Evolutionary conservation across 30 jellyfish, hydroid and myxozoan species (phyloP).

Genomic region (Aurelia sp.): DNA sequence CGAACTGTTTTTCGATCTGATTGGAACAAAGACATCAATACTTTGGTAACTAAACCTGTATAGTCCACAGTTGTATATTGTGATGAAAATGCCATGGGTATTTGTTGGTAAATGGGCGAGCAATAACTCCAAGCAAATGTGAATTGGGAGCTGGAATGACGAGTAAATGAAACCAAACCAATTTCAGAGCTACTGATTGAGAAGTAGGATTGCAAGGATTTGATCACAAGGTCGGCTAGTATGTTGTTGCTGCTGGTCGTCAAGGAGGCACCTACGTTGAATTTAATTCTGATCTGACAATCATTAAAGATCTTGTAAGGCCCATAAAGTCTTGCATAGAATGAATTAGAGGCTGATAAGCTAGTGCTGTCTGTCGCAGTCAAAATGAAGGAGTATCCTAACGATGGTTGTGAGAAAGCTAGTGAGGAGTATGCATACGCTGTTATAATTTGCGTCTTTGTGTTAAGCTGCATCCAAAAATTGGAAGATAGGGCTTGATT

Average conservation of each 20-base stretch:
- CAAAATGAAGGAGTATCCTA: constrained; percentile 54
- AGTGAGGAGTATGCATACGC: constrained; percentile 57
- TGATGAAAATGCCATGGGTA: constrained; percentile 17
- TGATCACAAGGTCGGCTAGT: constrained; percentile 5
- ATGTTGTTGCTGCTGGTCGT: constrained; percentile 5
- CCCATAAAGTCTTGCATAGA: constrained; percentile 62
- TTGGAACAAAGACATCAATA: constrained; percentile 61
- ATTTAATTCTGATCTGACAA: constrained; percentile 57
- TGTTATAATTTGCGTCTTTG: constrained; percentile 57
- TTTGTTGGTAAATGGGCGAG: constrained; percentile 31
- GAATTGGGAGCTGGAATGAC: constrained; percentile 41
- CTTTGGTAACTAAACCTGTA: constrained; percentile 48
- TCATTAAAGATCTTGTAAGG: constrained; percentile 50
- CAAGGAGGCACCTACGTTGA: constrained; percentile 30
- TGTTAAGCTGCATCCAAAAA: constrained; percentile 77
- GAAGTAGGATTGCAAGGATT: constrained; percentile 33
- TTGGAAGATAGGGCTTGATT: constrained; percentile 18
- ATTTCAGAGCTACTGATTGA: constrained; percentile 41
- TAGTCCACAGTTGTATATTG: constrained; percentile 46
- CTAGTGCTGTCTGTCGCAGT: constrained; percentile 75
- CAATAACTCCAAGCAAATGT: constrained; percentile 75
- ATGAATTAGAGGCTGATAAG: constrained; percentile 71
- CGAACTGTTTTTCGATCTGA: constrained; percentile 70
- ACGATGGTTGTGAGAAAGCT: constrained; percentile 39
- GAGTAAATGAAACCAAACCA: constrained; percentile 56